These are phyloP conservation scores for Diarsia mendica DNA, from an alignment of 2,888 invertebrate genomes.

Conservation along the genomic window DNA sequence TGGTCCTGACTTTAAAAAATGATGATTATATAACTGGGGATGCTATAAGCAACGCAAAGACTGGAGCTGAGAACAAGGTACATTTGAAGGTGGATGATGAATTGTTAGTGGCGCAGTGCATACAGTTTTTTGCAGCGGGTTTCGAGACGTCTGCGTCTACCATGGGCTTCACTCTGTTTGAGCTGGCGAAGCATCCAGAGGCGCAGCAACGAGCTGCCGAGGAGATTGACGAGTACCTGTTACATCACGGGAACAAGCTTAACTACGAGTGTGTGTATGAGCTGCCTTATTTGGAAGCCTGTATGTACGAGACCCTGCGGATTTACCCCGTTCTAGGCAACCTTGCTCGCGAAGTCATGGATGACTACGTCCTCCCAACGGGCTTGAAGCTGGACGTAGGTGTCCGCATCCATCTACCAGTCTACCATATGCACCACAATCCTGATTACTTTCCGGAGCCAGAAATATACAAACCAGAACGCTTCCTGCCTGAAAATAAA, in stretches of 20 bases:
- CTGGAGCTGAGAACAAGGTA: slow-evolving; percentile 62
- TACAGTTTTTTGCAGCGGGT: slow-evolving; percentile 84
- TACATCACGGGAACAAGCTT: slow-evolving; percentile 64
- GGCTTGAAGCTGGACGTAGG: slow-evolving; percentile 59
- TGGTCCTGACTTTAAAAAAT: slow-evolving; percentile 72
- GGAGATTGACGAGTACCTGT: slow-evolving; percentile 75
- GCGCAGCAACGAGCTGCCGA: slow-evolving; percentile 66
- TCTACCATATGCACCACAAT: slow-evolving; percentile 70
- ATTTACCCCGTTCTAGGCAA: slow-evolving; percentile 75
- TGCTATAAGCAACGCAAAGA: slow-evolving; percentile 68
- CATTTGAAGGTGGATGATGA: slow-evolving; percentile 77
- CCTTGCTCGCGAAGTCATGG: slow-evolving; percentile 75
- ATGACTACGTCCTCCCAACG: slow-evolving; percentile 56
- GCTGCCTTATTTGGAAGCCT: slow-evolving; percentile 76
- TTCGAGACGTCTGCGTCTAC: slow-evolving; percentile 78
- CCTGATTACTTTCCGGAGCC: slow-evolving; percentile 73
- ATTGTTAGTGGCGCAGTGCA: slow-evolving; percentile 86
- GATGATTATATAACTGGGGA: slow-evolving; percentile 71
- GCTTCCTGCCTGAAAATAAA: slow-evolving; percentile 70
- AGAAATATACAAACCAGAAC: slow-evolving; percentile 69
- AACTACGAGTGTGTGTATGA: slow-evolving; percentile 75
- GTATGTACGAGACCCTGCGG: slow-evolving; percentile 76
- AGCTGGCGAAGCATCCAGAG: slow-evolving; percentile 73
- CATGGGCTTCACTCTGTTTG: slow-evolving; percentile 71
- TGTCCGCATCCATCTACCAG: slow-evolving; percentile 71